Evolutionary conservation across 2,113 vertebrate genomes (phyloP).

Genomic region (Paracanthobrama guichenoti): DNA sequence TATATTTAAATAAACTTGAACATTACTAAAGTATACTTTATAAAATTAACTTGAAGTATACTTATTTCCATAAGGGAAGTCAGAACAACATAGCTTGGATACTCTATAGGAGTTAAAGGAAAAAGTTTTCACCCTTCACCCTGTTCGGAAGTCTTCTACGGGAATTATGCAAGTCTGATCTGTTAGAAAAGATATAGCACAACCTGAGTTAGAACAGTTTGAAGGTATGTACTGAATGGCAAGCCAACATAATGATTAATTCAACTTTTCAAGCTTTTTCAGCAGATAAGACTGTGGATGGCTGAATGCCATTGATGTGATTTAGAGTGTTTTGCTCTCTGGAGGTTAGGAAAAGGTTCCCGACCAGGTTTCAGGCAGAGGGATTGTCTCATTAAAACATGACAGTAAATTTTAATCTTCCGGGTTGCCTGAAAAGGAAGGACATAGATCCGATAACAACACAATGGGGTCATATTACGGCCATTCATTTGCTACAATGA

Average conservation of each 20-base stretch:
- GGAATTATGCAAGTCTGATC: no score
- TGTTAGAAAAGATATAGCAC: no score
- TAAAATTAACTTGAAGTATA: no score
- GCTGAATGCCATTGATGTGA: neutral
- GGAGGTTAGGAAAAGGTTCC: slow-evolving; percentile 27
- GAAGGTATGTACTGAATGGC: neutral
- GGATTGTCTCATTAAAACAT: slow-evolving; percentile 4
- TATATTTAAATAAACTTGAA: no score
- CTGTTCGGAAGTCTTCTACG: no score
- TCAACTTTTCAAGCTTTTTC: neutral
- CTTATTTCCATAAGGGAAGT: no score
- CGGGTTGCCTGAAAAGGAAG: slow-evolving; percentile 12
- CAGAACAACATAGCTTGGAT: no score
- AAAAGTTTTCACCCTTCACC: no score
- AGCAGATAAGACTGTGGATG: slow-evolving; percentile 25
- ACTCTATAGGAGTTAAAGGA: no score
- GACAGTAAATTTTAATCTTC: slow-evolving; percentile 19
- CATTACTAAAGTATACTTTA: no score
- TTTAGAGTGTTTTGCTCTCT: slow-evolving; percentile 18
- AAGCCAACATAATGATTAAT: slow-evolving; percentile 17
- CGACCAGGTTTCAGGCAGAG: neutral
- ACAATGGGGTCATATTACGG: slow-evolving; percentile 14
- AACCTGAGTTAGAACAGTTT: no score
- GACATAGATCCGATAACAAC: slow-evolving; percentile 3
- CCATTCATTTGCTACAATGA: neutral